A percentile compares a stretch with the other conserved stretches of the same genome.
Conservation (phyloP, 2,113 vertebrate species). For the Ancistrus triradiatus region DNA sequence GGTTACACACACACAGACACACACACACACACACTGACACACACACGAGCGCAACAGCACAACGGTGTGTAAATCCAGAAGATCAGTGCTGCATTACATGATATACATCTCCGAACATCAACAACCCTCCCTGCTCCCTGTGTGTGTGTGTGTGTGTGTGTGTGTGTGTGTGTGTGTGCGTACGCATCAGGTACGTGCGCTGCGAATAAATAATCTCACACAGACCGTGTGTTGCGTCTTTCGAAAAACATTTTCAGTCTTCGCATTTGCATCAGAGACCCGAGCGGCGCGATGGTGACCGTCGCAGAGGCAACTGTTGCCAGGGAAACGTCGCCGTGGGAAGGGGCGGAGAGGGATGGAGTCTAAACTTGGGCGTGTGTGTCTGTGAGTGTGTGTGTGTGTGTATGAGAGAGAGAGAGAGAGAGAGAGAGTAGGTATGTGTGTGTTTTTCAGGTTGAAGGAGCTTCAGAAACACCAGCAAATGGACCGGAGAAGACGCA, state of each 20-base stretch:
- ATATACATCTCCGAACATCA: too few relatives aligned
- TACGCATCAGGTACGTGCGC: neutral
- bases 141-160: constrained; percentile 17
- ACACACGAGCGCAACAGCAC: too few relatives aligned
- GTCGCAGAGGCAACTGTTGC: constrained; percentile 71
- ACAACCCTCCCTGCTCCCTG: neutral
- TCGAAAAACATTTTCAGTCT: constrained; percentile 34
- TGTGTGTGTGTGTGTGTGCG: constrained; percentile 17
- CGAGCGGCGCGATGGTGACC: constrained; percentile 58
- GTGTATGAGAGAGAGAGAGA: too few relatives aligned
- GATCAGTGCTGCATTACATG: too few relatives aligned
- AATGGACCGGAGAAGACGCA: constrained; percentile 29
- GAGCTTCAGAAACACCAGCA: constrained; percentile 41
- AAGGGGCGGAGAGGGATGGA: constrained; percentile 51
- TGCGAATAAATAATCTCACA: too few relatives aligned
- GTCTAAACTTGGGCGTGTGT: constrained; percentile 27
- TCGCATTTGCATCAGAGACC: constrained; percentile 60
- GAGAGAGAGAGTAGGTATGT: too few relatives aligned
- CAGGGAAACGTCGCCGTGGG: constrained; percentile 67
- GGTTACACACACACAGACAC: too few relatives aligned
- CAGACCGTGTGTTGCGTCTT: neutral
- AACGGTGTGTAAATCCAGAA: too few relatives aligned
- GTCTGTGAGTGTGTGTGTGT: neutral
- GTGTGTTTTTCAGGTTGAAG: constrained; percentile 34
- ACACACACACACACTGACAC: too few relatives aligned